phyloP scores from a whole-genome alignment of 2,888 invertebrate genomes.

The Cremastinae sp. region DNA sequence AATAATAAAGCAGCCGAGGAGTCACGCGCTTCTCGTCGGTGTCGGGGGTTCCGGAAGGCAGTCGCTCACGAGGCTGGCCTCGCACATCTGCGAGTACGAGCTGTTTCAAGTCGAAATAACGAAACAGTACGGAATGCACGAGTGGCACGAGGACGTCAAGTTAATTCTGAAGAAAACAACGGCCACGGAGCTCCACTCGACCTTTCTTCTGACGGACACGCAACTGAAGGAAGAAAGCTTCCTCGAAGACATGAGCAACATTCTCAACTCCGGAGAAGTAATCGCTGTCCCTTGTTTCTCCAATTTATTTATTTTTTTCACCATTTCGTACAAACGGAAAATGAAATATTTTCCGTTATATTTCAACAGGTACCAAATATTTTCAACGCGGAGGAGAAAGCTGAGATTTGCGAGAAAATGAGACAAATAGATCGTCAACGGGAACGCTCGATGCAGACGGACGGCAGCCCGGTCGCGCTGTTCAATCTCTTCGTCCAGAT shows the following conservation, averaged over 20 bases:
- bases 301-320: too few species aligned
- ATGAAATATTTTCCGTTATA: not conserved
- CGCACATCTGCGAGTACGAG: conserved; percentile 97
- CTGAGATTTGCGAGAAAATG: conserved; percentile 97
- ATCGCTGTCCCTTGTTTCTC: conserved; percentile 5
- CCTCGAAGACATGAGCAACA: conserved; percentile 95
- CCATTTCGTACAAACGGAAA: not conserved
- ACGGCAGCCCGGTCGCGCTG: conserved; percentile 94
- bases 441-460: conserved; percentile 93
- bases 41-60: conserved; percentile 97
- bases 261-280: conserved; percentile 94
- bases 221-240: conserved; percentile 97
- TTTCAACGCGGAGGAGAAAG: conserved; percentile 91
- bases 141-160: conserved; percentile 97
- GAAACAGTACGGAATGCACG: conserved; percentile 89
- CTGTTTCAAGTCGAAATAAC: conserved; percentile 94
- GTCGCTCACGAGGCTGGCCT: conserved; percentile 92
- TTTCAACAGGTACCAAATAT: conserved; percentile 88
- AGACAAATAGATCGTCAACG: conserved; percentile 92
- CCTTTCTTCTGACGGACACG: conserved; percentile 94
- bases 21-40: conserved; percentile 94
- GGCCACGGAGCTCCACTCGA: conserved; percentile 91
- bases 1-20: conserved; percentile 94
- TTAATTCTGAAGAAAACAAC: conserved; percentile 89
- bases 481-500: conserved; percentile 95